Evolutionary conservation across 64 coral and sea anemone species (phyloP).

Genomic region (Actinia tenebrosa): DNA sequence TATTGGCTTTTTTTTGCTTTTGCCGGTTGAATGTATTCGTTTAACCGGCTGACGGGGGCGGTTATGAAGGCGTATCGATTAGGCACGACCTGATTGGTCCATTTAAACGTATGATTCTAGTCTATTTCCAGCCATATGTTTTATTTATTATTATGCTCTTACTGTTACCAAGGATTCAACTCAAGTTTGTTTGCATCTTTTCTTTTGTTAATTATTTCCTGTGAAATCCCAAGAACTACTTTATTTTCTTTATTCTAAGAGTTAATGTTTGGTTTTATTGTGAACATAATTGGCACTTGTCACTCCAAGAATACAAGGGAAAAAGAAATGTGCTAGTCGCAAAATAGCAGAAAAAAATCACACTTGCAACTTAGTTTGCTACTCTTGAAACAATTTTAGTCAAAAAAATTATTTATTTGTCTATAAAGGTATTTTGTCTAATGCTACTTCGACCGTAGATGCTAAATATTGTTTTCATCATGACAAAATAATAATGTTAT

Average conservation of each 20-base stretch:
- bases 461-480: not conserved
- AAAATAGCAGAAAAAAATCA: too few relatives aligned
- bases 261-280: too few relatives aligned
- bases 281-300: too few relatives aligned
- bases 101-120: not conserved
- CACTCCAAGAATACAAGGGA: too few relatives aligned
- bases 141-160: not conserved
- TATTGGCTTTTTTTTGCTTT: constrained; percentile 7
- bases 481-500: not conserved
- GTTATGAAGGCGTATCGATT: not conserved
- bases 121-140: not conserved
- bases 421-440: not conserved
- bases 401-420: too few relatives aligned
- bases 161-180: not conserved
- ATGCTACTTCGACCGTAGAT: not conserved
- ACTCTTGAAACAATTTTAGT: too few relatives aligned
- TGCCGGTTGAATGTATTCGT: not conserved
- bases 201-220: not conserved
- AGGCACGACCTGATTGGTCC: constrained; percentile 13
- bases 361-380: too few relatives aligned
- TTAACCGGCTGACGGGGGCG: not conserved
- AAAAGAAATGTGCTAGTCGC: too few relatives aligned
- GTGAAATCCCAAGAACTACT: not conserved
- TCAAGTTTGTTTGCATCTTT: not conserved
- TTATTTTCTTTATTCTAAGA: too few relatives aligned